Percentiles rank a stretch among this genome's conserved stretches.
These are phyloP conservation scores for Chauna torquata DNA, from an alignment of 2,113 vertebrate genomes.

Conservation along the genomic window DNA sequence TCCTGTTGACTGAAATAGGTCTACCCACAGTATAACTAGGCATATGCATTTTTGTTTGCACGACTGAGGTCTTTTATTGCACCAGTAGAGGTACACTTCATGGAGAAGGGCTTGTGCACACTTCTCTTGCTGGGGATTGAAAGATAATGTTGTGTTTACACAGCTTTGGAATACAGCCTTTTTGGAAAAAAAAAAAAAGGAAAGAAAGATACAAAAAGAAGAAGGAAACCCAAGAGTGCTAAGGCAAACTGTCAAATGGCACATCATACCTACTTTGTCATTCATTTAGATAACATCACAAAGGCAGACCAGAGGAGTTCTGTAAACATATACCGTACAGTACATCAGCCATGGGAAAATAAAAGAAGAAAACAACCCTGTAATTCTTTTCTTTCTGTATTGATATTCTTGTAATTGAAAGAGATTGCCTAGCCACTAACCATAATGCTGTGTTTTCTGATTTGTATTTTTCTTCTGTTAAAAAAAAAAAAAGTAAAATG, in stretches of 20 bases:
- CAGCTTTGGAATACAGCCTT: conserved; percentile 79
- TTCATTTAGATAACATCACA: conserved; percentile 78
- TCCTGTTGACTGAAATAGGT: background rate
- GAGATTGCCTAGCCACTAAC: conserved; percentile 68
- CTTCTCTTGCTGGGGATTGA: conserved; percentile 55
- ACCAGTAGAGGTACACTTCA: background rate
- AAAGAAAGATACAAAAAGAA: conserved; percentile 34
- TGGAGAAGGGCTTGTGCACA: conserved; percentile 5
- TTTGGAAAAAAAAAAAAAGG: background rate
- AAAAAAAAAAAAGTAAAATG: conserved; percentile 57
- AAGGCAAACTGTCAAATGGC: conserved; percentile 80
- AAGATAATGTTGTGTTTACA: conserved; percentile 84
- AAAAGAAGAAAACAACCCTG: conserved; percentile 77
- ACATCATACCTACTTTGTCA: conserved; percentile 77
- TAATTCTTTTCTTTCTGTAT: conserved; percentile 81
- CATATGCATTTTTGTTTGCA: background rate
- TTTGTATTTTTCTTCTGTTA: conserved; percentile 30
- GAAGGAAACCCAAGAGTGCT: conserved; percentile 68
- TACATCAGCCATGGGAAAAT: conserved; percentile 75
- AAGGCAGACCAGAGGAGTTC: conserved; percentile 77
- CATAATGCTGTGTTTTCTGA: conserved; percentile 46
- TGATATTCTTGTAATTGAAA: conserved; percentile 65
- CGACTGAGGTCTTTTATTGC: conserved; percentile 4
- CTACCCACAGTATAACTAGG: background rate
- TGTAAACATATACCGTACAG: conserved; percentile 82